phyloP scores from a whole-genome alignment of 2,797 vertebrate species.

The Syndactyla subalaris region DNA sequence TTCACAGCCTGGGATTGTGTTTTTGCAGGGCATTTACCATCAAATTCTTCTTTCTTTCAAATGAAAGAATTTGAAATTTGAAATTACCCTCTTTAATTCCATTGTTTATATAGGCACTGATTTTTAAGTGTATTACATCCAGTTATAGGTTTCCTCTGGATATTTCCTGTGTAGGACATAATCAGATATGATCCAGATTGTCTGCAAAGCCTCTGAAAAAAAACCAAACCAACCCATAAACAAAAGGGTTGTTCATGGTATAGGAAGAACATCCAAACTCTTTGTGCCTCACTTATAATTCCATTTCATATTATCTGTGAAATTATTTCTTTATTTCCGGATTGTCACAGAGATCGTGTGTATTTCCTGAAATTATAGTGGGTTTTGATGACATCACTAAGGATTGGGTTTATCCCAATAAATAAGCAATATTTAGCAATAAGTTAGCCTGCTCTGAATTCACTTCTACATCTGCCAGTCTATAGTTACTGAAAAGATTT shows the following conservation, averaged over 20 bases:
- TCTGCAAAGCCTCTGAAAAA: neutral
- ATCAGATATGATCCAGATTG: neutral
- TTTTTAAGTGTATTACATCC: neutral
- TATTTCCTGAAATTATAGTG: neutral
- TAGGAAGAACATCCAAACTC: neutral
- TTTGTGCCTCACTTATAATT: neutral
- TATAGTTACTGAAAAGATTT: conserved; percentile 37
- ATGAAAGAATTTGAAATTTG: neutral
- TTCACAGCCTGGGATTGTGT: neutral
- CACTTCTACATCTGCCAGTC: conserved; percentile 29
- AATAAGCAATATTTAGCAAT: neutral
- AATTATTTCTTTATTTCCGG: neutral
- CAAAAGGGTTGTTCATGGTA: neutral
- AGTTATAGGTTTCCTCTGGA: neutral
- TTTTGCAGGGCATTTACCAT: neutral
- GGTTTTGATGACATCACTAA: neutral
- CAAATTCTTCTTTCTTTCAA: neutral
- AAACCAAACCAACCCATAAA: neutral
- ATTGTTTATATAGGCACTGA: neutral
- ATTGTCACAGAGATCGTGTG: neutral
- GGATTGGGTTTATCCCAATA: neutral
- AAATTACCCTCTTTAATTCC: neutral
- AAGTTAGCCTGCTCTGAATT: conserved; percentile 47
- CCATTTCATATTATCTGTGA: neutral
- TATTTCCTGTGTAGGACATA: neutral